Conservation (phyloP, 1,140 invertebrate genomes). For the Ruditapes philippinarum region DNA sequence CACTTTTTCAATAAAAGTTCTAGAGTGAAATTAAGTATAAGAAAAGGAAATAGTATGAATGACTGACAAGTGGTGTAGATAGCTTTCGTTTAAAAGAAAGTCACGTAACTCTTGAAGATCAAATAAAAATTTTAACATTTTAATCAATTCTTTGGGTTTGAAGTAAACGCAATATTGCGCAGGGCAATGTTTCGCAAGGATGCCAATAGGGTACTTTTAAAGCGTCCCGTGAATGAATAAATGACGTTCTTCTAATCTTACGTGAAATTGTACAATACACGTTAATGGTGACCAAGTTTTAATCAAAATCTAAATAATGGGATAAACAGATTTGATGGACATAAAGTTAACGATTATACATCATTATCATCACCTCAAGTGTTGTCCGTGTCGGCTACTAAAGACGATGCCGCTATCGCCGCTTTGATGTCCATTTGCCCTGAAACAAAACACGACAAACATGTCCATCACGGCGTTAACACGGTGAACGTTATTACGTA, state of each 20-base stretch:
- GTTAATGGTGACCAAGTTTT: neutral
- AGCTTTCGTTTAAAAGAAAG: too few relatives aligned
- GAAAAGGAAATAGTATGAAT: too few relatives aligned
- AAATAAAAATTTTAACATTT: too few relatives aligned
- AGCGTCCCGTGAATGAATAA: neutral
- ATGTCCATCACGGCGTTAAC: conserved; percentile 39
- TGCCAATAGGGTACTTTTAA: neutral
- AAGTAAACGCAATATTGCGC: too few relatives aligned
- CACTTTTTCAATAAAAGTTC: too few relatives aligned
- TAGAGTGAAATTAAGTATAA: too few relatives aligned
- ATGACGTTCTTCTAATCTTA: neutral
- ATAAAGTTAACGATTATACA: conserved; percentile 45
- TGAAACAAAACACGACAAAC: conserved; percentile 50
- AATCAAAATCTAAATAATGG: conserved; percentile 12
- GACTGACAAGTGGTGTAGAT: too few relatives aligned
- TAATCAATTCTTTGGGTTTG: too few relatives aligned
- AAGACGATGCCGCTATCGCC: neutral
- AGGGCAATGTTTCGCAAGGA: neutral
- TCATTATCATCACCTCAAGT: conserved; percentile 60
- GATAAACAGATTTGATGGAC: conserved; percentile 11
- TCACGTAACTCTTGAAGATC: too few relatives aligned
- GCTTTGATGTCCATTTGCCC: conserved; percentile 56
- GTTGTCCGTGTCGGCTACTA: conserved; percentile 22
- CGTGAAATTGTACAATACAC: neutral
- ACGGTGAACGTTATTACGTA: neutral